Evolutionary conservation across 2,797 vertebrate genomes (phyloP), one percentile per base, ranked within the genome.

Genomic region (Garrulus glandarius): DNA sequence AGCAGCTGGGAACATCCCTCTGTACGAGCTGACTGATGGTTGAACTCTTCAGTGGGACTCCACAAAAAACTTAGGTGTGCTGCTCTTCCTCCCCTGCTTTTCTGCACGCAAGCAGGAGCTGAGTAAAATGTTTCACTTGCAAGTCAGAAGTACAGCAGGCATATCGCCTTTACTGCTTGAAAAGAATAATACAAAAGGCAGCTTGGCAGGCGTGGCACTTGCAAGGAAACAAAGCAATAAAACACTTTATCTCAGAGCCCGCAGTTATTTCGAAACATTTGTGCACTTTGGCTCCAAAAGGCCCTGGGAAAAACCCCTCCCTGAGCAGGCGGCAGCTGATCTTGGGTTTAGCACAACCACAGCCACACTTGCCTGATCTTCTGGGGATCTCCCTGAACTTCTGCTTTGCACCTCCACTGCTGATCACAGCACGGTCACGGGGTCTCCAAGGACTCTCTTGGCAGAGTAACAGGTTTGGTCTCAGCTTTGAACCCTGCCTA

Each of bases 201-300:
- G 74, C 70, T 86, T n/a, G 81, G 71, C 29, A 87, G 85, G 80
- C 7, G 75, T 80, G 76, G 90, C 49, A 83, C 55, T 93, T 68
- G 20, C 30, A 69, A 56, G 29, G 52, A 90, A 95, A 81, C 20
- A 82, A 92, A 93, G 59, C 74, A 92, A 68, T 84, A 68, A 74
- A 95, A 46, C n/a, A 37, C 34, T 87, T 84, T 80, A 86, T 90
- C 91, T 87, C 41, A 50, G 49, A 77, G 77, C n/a, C 60, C 7
- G 3, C 44, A 79, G 80, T 69, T 93, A 76, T 74, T 90, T 64
- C 0, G 0, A 94, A 89, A 86, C 17, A 47, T 59, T 77, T 68
- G 60, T 37, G 85, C 30, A 50, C 44, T 56, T 14, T 1, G 5
- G 63, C 43, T 93, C 53, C 77, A 34, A 65, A 30, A 5, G 2